These are phyloP conservation scores for Takifugu rubripes DNA, from an alignment of 2,797 vertebrate genomes.

Conservation along the genomic window DNA sequence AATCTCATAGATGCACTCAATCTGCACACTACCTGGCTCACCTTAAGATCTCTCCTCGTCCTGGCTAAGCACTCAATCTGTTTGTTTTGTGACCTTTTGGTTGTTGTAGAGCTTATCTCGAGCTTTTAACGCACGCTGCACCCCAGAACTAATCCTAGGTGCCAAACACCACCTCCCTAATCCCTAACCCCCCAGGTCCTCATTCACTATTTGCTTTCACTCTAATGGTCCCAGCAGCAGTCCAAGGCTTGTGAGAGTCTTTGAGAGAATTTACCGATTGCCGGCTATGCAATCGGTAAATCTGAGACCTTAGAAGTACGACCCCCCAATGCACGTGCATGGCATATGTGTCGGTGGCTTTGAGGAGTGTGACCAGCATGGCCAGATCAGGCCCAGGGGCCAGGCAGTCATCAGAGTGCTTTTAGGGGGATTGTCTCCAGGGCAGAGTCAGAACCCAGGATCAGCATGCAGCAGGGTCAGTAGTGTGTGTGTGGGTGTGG, in stretches of 20 bases:
- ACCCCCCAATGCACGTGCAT: slow-evolving; percentile 1
- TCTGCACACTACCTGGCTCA: slow-evolving; percentile 39
- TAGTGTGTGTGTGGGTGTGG: slow-evolving; percentile 12
- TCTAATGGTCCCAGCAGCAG: slow-evolving; percentile 57
- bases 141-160: slow-evolving; percentile 62
- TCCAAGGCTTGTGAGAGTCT: slow-evolving; percentile 21
- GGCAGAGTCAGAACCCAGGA: slow-evolving; percentile 52
- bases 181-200: slow-evolving; percentile 50
- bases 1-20: background rate
- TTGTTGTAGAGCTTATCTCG: slow-evolving; percentile 64
- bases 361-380: slow-evolving; percentile 29
- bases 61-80: slow-evolving; percentile 62
- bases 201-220: slow-evolving; percentile 53
- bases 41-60: slow-evolving; percentile 51
- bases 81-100: slow-evolving; percentile 65
- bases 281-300: slow-evolving; percentile 13
- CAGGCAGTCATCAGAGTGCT: slow-evolving; percentile 57
- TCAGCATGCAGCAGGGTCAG: slow-evolving; percentile 57
- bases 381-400: slow-evolving; percentile 40
- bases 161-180: slow-evolving; percentile 54
- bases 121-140: slow-evolving; percentile 56
- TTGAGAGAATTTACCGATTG: slow-evolving; percentile 21
- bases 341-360: background rate
- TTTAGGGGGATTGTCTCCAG: slow-evolving; percentile 68
- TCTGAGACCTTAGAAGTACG: slow-evolving; percentile 15